A percentile compares a stretch with the other conserved stretches of the same genome.
Evolutionary conservation across 2,113 vertebrate genomes (phyloP).

Genomic region (Apeltes quadracus): DNA sequence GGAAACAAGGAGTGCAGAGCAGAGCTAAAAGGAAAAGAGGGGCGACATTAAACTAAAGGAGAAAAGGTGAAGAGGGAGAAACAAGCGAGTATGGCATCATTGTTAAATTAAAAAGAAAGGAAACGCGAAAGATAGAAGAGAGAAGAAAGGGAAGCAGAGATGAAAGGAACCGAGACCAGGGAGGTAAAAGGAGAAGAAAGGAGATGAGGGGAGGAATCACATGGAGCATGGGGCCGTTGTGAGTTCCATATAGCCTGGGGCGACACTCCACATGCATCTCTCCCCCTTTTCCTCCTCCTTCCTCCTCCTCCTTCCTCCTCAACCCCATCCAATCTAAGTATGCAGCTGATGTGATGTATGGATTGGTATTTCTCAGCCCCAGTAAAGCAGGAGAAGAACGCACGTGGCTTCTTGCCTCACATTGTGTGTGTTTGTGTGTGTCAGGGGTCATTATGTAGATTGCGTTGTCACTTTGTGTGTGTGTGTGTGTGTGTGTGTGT

Average conservation of each 20-base stretch:
- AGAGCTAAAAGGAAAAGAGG: not conserved
- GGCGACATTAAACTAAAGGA: not conserved
- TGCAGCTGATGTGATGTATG: slow-evolving; percentile 39
- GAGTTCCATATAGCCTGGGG: not conserved
- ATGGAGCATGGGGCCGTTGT: slow-evolving; percentile 17
- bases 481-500: slow-evolving; percentile 10
- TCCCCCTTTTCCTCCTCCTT: slow-evolving; percentile 3
- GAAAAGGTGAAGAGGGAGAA: not conserved
- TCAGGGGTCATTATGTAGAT: slow-evolving; percentile 45
- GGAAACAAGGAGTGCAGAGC: no score
- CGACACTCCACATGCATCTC: slow-evolving; percentile 24
- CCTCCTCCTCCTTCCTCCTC: not conserved
- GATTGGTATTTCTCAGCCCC: slow-evolving; percentile 27
- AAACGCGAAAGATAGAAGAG: not conserved
- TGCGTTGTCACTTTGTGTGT: slow-evolving; percentile 30
- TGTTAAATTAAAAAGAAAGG: not conserved
- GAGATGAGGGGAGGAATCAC: slow-evolving; percentile 12
- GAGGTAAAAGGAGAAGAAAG: not conserved
- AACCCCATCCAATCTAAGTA: slow-evolving; percentile 2
- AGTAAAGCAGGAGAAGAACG: slow-evolving; percentile 24
- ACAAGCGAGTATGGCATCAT: not conserved
- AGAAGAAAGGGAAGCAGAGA: not conserved
- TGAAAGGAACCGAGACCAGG: not conserved
- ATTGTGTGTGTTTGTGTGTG: slow-evolving; percentile 19
- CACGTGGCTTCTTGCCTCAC: slow-evolving; percentile 22